A percentile compares a stretch with the other conserved stretches of the same genome.
Conservation (phyloP, 2,113 vertebrate genomes). For the Eulacestoma nigropectus region DNA sequence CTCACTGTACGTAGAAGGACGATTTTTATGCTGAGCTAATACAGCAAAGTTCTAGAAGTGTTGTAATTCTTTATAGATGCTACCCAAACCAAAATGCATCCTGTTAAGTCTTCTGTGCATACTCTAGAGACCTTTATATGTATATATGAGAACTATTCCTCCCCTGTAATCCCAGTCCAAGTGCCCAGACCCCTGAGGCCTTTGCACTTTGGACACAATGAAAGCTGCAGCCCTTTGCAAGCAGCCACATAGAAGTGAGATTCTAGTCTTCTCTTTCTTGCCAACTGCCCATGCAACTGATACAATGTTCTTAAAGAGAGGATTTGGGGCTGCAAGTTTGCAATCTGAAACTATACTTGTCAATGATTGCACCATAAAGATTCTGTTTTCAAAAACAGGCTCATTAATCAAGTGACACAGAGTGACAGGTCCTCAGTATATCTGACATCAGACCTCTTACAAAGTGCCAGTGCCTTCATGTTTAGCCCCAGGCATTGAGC, state of each 20-base stretch:
- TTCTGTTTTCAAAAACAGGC: background rate
- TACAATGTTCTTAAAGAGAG: background rate
- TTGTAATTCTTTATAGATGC: background rate
- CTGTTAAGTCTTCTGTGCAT: background rate
- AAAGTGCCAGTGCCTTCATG: background rate
- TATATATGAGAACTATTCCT: background rate
- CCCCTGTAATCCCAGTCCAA: background rate
- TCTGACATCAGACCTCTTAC: background rate
- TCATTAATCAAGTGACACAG: background rate
- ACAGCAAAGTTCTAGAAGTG: background rate
- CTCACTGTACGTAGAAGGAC: rapidly evolving
- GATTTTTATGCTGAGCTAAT: background rate
- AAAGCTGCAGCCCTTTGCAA: background rate
- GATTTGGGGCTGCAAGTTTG: background rate
- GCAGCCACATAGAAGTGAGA: background rate
- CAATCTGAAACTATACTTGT: background rate
- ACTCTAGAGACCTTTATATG: background rate
- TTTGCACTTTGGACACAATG: background rate
- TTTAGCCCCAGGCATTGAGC: rapidly evolving
- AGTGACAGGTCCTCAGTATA: background rate
- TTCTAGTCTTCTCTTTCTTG: background rate
- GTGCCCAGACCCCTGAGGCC: background rate
- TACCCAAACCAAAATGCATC: background rate
- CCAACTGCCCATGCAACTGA: background rate
- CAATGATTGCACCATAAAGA: background rate